A percentile compares a stretch with the other conserved stretches of the same genome.
These are phyloP conservation scores for Tricholaema leucomelas DNA, from an alignment of 2,113 vertebrate species.

Conservation along the genomic window DNA sequence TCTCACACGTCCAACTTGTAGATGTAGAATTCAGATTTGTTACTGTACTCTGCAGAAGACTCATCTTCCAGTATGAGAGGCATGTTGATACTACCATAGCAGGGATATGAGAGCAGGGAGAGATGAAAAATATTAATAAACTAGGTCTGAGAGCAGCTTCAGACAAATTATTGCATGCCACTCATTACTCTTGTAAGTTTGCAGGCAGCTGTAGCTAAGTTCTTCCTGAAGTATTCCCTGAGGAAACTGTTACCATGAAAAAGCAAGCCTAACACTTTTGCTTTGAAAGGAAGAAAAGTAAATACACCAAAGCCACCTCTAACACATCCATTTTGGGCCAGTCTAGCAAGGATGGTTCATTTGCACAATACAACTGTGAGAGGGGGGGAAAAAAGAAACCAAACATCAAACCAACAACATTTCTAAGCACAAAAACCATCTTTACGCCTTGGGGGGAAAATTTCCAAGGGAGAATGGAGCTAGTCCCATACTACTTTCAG, in stretches of 20 bases:
- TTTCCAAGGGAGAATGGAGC: fast-evolving
- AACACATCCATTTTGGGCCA: neutral
- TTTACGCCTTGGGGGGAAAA: neutral
- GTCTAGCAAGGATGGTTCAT: neutral
- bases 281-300: neutral
- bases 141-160: neutral
- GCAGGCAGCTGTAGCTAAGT: neutral
- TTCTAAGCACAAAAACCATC: neutral
- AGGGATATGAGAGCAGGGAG: neutral
- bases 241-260: neutral
- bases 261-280: neutral
- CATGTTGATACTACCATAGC: neutral
- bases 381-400: neutral
- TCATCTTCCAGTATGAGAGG: neutral
- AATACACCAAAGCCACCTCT: neutral
- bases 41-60: neutral
- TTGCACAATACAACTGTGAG: neutral
- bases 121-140: neutral
- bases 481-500: neutral
- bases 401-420: no score
- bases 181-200: neutral
- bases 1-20: neutral
- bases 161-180: neutral
- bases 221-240: neutral
- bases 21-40: neutral